phyloP scores from a whole-genome alignment of 2,797 vertebrate species.

The Cebuella pygmaea region DNA sequence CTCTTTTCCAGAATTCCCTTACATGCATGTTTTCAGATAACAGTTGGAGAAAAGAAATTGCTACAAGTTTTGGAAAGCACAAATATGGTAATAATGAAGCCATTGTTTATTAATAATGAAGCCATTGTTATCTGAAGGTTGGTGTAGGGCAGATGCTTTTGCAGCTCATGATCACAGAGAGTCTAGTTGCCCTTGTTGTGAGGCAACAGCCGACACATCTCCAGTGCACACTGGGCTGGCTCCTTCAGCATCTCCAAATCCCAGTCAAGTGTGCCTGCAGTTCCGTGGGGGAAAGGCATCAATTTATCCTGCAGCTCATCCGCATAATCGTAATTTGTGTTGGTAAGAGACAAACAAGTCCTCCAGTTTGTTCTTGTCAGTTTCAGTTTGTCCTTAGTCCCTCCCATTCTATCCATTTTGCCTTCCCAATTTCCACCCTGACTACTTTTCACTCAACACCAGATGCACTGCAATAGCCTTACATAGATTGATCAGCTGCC shows the following conservation, averaged over 20 bases:
- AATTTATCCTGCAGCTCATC: not conserved
- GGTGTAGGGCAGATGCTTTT: not conserved
- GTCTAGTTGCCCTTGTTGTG: not conserved
- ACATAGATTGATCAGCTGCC: not conserved
- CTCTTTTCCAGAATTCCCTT: slow-evolving; percentile 1
- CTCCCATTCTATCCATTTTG: not conserved
- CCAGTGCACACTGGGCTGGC: rapidly evolving
- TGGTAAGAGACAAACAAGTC: not conserved
- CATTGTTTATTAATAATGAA: not conserved
- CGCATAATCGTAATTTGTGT: not conserved
- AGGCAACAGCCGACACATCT: not conserved
- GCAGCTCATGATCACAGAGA: not conserved
- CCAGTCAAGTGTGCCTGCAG: not conserved
- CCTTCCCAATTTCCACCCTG: not conserved
- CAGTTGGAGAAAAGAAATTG: not conserved
- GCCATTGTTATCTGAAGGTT: not conserved
- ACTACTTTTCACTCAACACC: not conserved
- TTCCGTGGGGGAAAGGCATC: not conserved
- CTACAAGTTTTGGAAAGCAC: not conserved
- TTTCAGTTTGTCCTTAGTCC: not conserved
- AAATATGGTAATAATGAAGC: not conserved
- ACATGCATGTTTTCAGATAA: not conserved
- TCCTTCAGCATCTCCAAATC: not conserved
- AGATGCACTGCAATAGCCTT: not conserved
- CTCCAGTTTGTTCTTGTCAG: not conserved